phyloP scores from a whole-genome alignment of 2,888 invertebrate species.

The Perizoma flavofasciatum region DNA sequence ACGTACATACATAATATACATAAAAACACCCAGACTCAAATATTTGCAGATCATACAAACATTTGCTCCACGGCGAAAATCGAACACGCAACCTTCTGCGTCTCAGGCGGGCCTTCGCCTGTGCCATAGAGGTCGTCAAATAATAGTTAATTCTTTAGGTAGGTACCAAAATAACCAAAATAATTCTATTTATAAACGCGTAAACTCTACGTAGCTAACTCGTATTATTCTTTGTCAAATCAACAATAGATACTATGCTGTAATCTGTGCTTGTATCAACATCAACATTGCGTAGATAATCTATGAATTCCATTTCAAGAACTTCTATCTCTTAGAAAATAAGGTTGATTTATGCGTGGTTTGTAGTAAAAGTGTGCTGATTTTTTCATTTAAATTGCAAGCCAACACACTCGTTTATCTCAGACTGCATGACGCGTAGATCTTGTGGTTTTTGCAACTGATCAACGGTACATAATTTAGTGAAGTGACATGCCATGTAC shows the following conservation, averaged over 20 bases:
- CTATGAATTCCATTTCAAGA: constrained; percentile 6
- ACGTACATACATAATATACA: too few relatives aligned
- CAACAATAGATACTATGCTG: neutral
- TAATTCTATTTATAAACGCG: too few relatives aligned
- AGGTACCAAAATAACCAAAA: too few relatives aligned
- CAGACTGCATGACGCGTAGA: constrained; percentile 78
- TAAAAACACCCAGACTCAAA: too few relatives aligned
- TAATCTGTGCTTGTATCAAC: constrained; percentile 9
- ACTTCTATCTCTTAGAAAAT: constrained; percentile 19
- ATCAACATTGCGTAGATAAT: constrained; percentile 28
- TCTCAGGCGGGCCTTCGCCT: too few relatives aligned
- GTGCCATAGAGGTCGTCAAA: too few relatives aligned
- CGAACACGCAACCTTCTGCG: too few relatives aligned
- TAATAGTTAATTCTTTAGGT: too few relatives aligned
- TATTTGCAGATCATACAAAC: too few relatives aligned
- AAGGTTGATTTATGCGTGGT: constrained; percentile 46
- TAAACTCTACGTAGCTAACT: too few relatives aligned
- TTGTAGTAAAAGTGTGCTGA: constrained; percentile 26
- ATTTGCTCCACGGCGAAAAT: too few relatives aligned
- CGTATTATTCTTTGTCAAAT: constrained; percentile 8
- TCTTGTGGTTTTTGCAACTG: constrained; percentile 72
- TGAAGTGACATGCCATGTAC: constrained; percentile 43
- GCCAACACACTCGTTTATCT: constrained; percentile 42
- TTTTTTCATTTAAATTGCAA: constrained; percentile 65
- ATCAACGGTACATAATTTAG: constrained; percentile 61